phyloP scores from a whole-genome alignment of 2,888 invertebrate genomes.

The Sclerodermus sp. region DNA sequence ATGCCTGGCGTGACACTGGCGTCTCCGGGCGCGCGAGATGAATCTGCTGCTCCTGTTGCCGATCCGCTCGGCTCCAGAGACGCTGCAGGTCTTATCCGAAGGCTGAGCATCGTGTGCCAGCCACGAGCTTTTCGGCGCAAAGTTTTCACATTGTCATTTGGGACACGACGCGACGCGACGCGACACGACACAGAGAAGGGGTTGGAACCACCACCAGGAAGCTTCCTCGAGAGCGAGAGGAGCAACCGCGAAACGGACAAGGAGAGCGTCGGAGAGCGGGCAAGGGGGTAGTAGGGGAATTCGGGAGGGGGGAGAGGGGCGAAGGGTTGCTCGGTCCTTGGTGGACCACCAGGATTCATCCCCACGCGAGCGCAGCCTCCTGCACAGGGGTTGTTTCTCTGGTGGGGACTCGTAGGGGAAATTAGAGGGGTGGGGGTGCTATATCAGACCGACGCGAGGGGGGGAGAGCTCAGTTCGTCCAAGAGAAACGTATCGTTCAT shows the following conservation, averaged over 20 bases:
- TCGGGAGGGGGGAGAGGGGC: slow-evolving; percentile 1
- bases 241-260: too few species aligned
- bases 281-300: slow-evolving; percentile 1
- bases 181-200: too few species aligned
- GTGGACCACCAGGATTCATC: slow-evolving; percentile 42
- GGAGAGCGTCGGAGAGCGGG: too few species aligned
- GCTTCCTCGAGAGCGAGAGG: too few species aligned
- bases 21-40: too few species aligned
- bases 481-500: slow-evolving; percentile 53
- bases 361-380: slow-evolving; percentile 32
- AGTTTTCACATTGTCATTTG: slow-evolving; percentile 45
- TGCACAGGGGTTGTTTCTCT: slow-evolving; percentile 34
- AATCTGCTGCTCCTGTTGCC: too few species aligned
- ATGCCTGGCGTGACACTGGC: too few species aligned
- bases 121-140: slow-evolving; percentile 35
- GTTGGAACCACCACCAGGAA: too few species aligned
- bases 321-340: slow-evolving; percentile 22
- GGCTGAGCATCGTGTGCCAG: too few species aligned
- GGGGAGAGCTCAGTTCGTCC: slow-evolving; percentile 57
- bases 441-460: slow-evolving; percentile 53
- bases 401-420: slow-evolving; percentile 44
- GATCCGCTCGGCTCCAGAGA: too few species aligned
- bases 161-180: slow-evolving; percentile 10
- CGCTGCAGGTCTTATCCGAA: too few species aligned
- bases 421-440: slow-evolving; percentile 55